Conservation (phyloP, 1,140 invertebrate genomes). For the Orius laevigatus region DNA sequence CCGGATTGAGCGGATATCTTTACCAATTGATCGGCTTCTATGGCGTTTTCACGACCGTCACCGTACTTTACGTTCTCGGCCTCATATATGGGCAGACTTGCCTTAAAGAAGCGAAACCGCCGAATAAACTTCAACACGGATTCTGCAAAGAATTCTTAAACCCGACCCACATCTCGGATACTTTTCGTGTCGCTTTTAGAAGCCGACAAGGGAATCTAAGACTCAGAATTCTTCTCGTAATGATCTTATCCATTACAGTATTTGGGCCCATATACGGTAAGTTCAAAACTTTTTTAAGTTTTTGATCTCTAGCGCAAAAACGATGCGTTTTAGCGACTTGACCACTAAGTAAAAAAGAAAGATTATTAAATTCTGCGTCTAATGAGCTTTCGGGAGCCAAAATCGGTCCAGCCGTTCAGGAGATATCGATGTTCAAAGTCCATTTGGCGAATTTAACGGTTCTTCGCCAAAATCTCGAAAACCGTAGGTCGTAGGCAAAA, state of each 20-base stretch:
- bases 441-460: too few species aligned
- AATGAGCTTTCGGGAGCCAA: too few species aligned
- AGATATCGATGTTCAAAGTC: too few species aligned
- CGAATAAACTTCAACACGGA: conserved; percentile 21
- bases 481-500: too few species aligned
- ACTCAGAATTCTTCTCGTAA: conserved; percentile 6
- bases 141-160: conserved; percentile 44
- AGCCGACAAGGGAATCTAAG: conserved; percentile 38
- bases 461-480: too few species aligned
- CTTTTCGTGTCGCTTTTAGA: conserved; percentile 57
- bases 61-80: conserved; percentile 51
- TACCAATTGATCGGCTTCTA: conserved; percentile 58
- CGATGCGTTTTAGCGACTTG: too few species aligned
- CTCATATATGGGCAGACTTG: conserved; percentile 50
- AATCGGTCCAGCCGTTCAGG: too few species aligned
- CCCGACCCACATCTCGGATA: conserved; percentile 50
- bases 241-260: conserved; percentile 10
- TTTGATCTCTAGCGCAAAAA: too few species aligned
- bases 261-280: conserved; percentile 8
- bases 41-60: conserved; percentile 57
- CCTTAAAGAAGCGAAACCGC: conserved; percentile 37
- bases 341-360: too few species aligned
- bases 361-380: too few species aligned
- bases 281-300: too few species aligned
- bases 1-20: conserved; percentile 21